Conservation (phyloP, 1,140 invertebrate species). For the Brachystomella parvula region DNA sequence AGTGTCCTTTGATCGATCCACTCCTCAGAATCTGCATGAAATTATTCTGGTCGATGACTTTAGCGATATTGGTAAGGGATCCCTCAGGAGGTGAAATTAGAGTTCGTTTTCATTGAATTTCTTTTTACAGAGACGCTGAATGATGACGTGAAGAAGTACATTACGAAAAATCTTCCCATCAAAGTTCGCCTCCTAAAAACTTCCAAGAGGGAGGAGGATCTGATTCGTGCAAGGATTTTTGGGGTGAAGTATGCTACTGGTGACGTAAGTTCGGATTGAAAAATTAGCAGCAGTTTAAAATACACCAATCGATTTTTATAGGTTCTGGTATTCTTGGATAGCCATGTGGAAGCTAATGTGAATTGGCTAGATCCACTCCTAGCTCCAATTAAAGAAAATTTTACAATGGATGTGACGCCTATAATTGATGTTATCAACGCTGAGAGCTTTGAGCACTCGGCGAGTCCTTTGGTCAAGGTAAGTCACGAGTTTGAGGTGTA, state of each 20-base stretch:
- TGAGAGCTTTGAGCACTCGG: conserved; percentile 83
- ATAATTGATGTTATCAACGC: conserved; percentile 97
- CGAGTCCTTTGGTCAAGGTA: conserved; percentile 74
- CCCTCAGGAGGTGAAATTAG: no score
- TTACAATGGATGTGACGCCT: conserved; percentile 65
- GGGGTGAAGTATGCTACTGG: no score
- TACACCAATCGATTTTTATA: conserved; percentile 82
- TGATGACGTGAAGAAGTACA: conserved; percentile 55
- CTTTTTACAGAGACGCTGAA: conserved; percentile 47
- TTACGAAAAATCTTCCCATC: conserved; percentile 50
- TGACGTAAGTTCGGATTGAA: conserved; percentile 64
- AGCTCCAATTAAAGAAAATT: conserved; percentile 57
- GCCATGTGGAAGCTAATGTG: conserved; percentile 88
- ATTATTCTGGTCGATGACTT: conserved; percentile 89
- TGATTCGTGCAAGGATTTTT: no score
- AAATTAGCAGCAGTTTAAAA: conserved; percentile 73
- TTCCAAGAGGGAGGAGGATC: no score
- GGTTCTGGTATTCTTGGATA: conserved; percentile 86
- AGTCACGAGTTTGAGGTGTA: conserved; percentile 46
- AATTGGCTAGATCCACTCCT: conserved; percentile 85
- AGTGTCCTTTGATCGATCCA: conserved; percentile 67
- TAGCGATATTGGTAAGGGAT: conserved; percentile 64
- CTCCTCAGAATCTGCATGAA: conserved; percentile 66
- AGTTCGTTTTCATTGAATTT: no score
- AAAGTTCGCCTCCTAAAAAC: no score